A percentile compares a stretch with the other conserved stretches of the same genome.
Evolutionary conservation across 2,888 invertebrate species (phyloP).

Genomic region (Meteorus cinctellus): DNA sequence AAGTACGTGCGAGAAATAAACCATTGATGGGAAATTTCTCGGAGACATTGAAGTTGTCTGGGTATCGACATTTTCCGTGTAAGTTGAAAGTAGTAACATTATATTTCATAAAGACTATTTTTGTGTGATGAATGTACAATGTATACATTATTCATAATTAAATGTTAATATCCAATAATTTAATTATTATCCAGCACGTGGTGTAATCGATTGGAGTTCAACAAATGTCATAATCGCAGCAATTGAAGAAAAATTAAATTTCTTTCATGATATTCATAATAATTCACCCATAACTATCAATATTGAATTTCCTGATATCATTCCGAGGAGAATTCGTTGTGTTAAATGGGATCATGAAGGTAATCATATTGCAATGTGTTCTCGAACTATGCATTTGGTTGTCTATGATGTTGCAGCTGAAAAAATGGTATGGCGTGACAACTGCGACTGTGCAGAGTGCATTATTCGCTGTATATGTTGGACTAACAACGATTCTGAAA

Average conservation of each 20-base stretch:
- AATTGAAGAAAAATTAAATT: slow-evolving; percentile 22
- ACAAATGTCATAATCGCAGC: slow-evolving; percentile 54
- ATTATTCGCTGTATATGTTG: slow-evolving; percentile 53
- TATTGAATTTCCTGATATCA: slow-evolving; percentile 2
- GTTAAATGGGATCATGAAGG: slow-evolving; percentile 61
- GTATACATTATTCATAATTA: slow-evolving; percentile 5
- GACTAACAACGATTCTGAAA: slow-evolving; percentile 55
- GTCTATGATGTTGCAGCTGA: slow-evolving; percentile 45
- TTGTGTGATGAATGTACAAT: neutral
- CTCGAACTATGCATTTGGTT: slow-evolving; percentile 31
- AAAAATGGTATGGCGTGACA: slow-evolving; percentile 54
- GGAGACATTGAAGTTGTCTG: slow-evolving; percentile 11
- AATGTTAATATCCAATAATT: neutral
- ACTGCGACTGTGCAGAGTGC: slow-evolving; percentile 50
- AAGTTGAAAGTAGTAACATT: neutral
- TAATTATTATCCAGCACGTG: slow-evolving; percentile 28
- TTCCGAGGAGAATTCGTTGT: slow-evolving; percentile 27
- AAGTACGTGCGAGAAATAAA: slow-evolving; percentile 42
- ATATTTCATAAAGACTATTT: too few species aligned
- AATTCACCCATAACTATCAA: neutral
- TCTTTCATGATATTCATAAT: slow-evolving; percentile 49
- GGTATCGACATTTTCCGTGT: slow-evolving; percentile 32
- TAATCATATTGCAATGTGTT: slow-evolving; percentile 38
- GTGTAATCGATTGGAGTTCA: slow-evolving; percentile 62
- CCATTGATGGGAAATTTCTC: slow-evolving; percentile 43